Evolutionary conservation across 2,113 vertebrate genomes (phyloP), one percentile per base, ranked within the genome.

Genomic region (Oxyruncus cristatus): DNA sequence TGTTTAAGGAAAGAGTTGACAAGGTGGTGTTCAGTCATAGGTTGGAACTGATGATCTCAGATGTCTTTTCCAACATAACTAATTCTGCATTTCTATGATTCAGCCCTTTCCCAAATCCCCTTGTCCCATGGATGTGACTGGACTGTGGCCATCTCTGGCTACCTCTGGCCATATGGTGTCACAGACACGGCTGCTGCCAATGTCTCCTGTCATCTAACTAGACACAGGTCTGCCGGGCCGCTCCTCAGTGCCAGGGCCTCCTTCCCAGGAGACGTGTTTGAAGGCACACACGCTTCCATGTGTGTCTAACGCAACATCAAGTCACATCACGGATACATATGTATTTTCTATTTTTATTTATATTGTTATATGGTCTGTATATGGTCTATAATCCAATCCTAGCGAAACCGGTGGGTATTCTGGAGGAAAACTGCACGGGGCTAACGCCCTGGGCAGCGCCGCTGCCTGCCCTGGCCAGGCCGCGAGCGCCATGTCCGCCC

Each of bases 351-450:
- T 44, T 22, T n/a, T n/a, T 19, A 46, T 67, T 35, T 47, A 18
- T n/a, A 67, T n/a, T 12, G 46, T 13, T 24, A 26, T 46, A 67
- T 12, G 16, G 6, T n/a, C 28, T 11, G 20, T 41, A 35, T 11
- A 27, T 5, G 13, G 16, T 14, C 12, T 32, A 27, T 49, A 20
- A 6, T 11, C 11, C 24, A 53, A 49, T 5, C 9, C 3, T 24
- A 17, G 11, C 1, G 28, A 61, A 21, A 4, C 4, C 2, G 3
- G 8, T 2, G 9, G 0, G 22, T 2, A 4, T 7, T 21, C 9
- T 1, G 1, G 0, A 4, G 2, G 9, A 1, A 14, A 47, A 8
- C 8, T 2, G 11, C 13, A 8, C 5, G 4, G 12, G 1, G 1
- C 21, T 7, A 14, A 2, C 0, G 5, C 15, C 5, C 8, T 0